Conservation (phyloP, 2,797 vertebrate genomes). For the Iguana delicatissima region DNA sequence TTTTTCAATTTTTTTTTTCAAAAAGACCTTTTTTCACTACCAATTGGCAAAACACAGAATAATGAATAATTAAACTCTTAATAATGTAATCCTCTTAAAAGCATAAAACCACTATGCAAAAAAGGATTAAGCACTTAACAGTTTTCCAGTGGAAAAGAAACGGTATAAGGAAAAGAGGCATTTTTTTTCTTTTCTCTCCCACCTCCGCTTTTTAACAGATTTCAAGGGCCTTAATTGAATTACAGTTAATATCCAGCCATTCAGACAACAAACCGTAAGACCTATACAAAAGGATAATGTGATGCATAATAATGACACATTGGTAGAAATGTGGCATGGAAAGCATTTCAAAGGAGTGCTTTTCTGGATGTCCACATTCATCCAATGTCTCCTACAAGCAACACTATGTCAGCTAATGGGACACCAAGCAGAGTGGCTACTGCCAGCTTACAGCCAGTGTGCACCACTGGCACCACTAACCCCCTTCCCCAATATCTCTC, state of each 20-base stretch:
- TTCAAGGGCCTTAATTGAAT: constrained; percentile 70
- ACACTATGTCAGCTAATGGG: neutral
- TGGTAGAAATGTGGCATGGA: neutral
- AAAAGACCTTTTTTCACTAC: constrained; percentile 12
- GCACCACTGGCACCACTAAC: neutral
- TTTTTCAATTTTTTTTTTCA: constrained; percentile 61
- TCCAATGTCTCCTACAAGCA: neutral
- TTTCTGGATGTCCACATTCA: neutral
- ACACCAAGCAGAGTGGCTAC: neutral
- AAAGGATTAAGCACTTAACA: constrained; percentile 75
- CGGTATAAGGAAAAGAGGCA: constrained; percentile 55
- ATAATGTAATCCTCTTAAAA: constrained; percentile 81
- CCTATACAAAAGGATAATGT: neutral
- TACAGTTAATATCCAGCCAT: constrained; percentile 63
- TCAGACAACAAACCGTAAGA: neutral
- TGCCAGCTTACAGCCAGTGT: neutral
- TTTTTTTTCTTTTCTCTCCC: constrained; percentile 21
- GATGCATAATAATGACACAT: neutral
- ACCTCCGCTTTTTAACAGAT: constrained; percentile 54
- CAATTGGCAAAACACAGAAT: constrained; percentile 61
- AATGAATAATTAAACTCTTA: constrained; percentile 80
- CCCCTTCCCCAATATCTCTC: neutral
- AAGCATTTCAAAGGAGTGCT: neutral
- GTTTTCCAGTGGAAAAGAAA: constrained; percentile 69
- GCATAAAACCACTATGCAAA: constrained; percentile 65